Conservation (phyloP, 1,140 invertebrate genomes). For the Littorina saxatilis region DNA sequence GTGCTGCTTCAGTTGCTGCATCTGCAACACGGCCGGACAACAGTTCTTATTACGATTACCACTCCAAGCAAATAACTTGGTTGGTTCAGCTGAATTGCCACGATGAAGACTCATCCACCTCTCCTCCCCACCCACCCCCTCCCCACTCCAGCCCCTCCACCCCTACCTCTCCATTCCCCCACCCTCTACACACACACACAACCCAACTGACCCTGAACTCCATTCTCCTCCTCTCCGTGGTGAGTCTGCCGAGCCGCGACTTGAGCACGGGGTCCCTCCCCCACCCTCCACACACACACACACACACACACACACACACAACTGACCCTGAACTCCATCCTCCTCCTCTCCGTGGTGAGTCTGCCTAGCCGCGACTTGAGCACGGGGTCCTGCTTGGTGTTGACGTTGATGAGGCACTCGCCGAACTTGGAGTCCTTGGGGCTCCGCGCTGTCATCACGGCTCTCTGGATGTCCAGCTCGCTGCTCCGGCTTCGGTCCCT, state of each 20-base stretch:
- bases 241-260: conserved; percentile 51
- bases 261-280: conserved; percentile 55
- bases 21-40: conserved; percentile 21
- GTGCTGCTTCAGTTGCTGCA: conserved; percentile 58
- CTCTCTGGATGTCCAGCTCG: conserved; percentile 55
- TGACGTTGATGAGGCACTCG: conserved; percentile 56
- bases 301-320: background rate
- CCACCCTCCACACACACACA: too few relatives aligned
- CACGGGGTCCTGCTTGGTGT: conserved; percentile 57
- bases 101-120: background rate
- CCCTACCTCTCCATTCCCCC: background rate
- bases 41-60: too few relatives aligned
- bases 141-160: background rate
- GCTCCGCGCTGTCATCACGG: conserved; percentile 55
- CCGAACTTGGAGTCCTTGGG: conserved; percentile 62
- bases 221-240: conserved; percentile 53
- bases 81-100: too few relatives aligned
- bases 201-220: conserved; percentile 38
- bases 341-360: conserved; percentile 55
- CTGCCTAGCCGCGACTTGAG: conserved; percentile 49
- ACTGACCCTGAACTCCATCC: conserved; percentile 39
- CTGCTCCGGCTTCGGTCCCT: conserved; percentile 33
- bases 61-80: too few relatives aligned
- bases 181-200: background rate
- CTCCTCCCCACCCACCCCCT: background rate